These are phyloP conservation scores for Sarcophilus harrisii DNA, from an alignment of 2,797 vertebrate species.

Conservation along the genomic window DNA sequence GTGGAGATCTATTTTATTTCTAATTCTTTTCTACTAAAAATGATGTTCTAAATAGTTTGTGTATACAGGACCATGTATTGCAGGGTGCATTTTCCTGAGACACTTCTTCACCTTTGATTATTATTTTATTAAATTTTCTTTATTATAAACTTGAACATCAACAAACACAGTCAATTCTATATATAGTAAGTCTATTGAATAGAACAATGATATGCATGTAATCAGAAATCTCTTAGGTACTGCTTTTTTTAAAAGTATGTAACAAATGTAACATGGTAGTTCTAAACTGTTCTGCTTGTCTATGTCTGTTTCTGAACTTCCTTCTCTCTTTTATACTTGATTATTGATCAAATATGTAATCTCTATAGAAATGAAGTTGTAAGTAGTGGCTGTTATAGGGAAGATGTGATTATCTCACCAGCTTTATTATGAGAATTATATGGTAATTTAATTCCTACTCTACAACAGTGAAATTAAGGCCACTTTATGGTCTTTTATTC, in stretches of 20 bases:
- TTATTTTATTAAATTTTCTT: constrained; percentile 10
- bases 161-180: background rate
- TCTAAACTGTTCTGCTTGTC: background rate
- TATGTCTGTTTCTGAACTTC: background rate
- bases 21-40: background rate
- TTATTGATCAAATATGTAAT: background rate
- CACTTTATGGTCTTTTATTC: background rate
- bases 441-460: constrained; percentile 16
- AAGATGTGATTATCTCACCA: constrained; percentile 24
- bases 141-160: background rate
- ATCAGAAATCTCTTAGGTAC: background rate
- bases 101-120: constrained; percentile 37
- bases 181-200: background rate
- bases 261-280: background rate
- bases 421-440: background rate
- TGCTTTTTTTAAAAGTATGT: background rate
- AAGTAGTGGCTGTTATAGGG: background rate
- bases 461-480: constrained; percentile 14
- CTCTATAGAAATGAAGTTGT: constrained; percentile 22
- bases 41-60: background rate
- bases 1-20: background rate
- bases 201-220: background rate
- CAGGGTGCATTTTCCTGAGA: constrained; percentile 30
- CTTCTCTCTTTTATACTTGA: background rate
- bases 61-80: background rate